These are phyloP conservation scores for Enteromius viviparus DNA, from an alignment of 2,797 vertebrate genomes.

Conservation along the genomic window DNA sequence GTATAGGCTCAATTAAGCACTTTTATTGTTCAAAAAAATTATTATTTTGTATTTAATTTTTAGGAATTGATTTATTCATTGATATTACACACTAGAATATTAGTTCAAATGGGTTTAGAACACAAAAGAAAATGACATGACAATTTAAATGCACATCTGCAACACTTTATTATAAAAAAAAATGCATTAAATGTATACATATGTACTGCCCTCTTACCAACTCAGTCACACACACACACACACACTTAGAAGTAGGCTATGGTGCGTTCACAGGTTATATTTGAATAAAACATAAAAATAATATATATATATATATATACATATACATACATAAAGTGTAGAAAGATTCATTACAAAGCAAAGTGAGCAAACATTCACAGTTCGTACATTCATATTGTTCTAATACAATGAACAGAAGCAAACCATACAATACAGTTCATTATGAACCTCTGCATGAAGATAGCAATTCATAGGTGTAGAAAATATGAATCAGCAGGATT, in stretches of 20 bases:
- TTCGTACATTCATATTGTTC: slow-evolving; percentile 20
- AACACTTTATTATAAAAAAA: slow-evolving; percentile 5
- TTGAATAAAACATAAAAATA: not conserved
- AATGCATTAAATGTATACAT: not conserved
- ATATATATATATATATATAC: not conserved
- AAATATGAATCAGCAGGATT: slow-evolving; percentile 24
- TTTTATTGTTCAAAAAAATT: not conserved
- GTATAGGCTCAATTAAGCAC: not conserved
- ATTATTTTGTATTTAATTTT: not conserved
- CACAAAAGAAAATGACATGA: not conserved
- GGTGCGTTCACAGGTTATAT: not conserved
- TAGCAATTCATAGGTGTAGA: slow-evolving; percentile 9
- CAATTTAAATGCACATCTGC: not conserved
- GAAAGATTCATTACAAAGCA: not conserved
- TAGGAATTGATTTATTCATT: not conserved
- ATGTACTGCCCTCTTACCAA: not conserved
- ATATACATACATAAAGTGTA: not conserved
- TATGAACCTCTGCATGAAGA: slow-evolving; percentile 9
- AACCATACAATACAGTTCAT: slow-evolving; percentile 6
- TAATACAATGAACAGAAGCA: slow-evolving; percentile 23
- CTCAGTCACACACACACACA: slow-evolving; percentile 9
- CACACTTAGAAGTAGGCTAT: not conserved
- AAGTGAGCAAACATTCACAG: slow-evolving; percentile 26
- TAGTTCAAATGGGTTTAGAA: not conserved
- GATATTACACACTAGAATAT: not conserved